phyloP scores from a whole-genome alignment of 2,113 vertebrate genomes.

The Myotis lucifugus region DNA sequence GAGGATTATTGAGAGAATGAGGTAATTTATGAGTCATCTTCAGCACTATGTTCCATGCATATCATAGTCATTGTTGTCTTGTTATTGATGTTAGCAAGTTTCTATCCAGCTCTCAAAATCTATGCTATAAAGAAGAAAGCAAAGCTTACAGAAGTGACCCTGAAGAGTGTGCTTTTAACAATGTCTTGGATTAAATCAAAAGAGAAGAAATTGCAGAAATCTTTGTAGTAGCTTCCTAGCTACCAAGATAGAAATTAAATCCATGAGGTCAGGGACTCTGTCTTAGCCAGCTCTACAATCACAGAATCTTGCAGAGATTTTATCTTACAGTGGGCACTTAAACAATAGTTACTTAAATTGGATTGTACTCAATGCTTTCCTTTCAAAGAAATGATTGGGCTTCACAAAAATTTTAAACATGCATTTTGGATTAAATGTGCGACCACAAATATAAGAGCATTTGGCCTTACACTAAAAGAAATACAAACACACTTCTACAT shows the following conservation, averaged over 20 bases:
- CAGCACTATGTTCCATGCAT: background rate
- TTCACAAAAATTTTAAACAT: slow-evolving; percentile 9
- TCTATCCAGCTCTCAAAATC: background rate
- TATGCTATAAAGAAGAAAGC: background rate
- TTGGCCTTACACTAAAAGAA: background rate
- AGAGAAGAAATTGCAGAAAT: background rate
- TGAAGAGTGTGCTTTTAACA: background rate
- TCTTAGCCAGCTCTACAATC: background rate
- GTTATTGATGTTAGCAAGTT: background rate
- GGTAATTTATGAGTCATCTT: background rate
- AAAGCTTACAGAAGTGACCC: background rate
- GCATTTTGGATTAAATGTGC: background rate
- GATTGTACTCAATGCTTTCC: background rate
- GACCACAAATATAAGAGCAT: background rate
- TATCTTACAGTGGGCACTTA: background rate
- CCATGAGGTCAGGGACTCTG: background rate
- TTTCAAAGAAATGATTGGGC: background rate
- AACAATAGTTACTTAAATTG: background rate
- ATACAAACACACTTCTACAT: background rate
- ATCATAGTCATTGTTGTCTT: background rate
- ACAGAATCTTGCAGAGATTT: background rate
- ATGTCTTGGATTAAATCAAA: background rate
- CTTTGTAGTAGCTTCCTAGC: background rate
- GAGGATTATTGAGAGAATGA: background rate
- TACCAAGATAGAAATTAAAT: background rate